Percentiles rank a stretch among this genome's conserved stretches.
phyloP scores from a whole-genome alignment of 2,888 invertebrate species.

The Galeopsomyia nigrocyanea region DNA sequence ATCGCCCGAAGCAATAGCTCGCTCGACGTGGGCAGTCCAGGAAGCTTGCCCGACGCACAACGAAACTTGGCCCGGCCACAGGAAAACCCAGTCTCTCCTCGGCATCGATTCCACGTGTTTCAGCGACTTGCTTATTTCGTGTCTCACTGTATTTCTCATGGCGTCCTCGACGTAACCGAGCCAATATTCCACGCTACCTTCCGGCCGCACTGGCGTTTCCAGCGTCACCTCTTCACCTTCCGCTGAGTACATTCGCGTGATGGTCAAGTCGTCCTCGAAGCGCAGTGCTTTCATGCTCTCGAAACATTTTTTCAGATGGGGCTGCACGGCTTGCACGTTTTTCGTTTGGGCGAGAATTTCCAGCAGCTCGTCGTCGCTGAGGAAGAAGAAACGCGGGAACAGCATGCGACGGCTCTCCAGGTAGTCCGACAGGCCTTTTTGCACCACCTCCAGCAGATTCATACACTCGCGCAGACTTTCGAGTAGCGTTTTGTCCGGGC shows the following conservation, averaged over 20 bases:
- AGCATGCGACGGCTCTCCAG: conserved; percentile 81
- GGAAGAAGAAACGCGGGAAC: conserved; percentile 85
- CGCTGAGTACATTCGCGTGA: conserved; percentile 82
- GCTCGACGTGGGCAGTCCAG: conserved; percentile 82
- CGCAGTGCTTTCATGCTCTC: conserved; percentile 82
- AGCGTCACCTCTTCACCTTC: conserved; percentile 82
- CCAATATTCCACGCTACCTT: conserved; percentile 84
- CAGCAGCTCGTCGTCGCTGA: conserved; percentile 86
- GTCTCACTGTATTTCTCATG: conserved; percentile 75
- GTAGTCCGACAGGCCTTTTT: conserved; percentile 83
- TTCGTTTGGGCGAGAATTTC: conserved; percentile 86
- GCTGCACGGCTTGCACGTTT: conserved; percentile 83
- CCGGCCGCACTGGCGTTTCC: conserved; percentile 77
- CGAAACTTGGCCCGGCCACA: conserved; percentile 86
- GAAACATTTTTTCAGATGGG: conserved; percentile 87
- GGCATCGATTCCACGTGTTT: conserved; percentile 66
- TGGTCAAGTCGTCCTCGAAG: conserved; percentile 79
- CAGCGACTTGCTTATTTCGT: conserved; percentile 67
- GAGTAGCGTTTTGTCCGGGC: conserved; percentile 76
- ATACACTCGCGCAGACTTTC: conserved; percentile 80
- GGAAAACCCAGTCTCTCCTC: conserved; percentile 78
- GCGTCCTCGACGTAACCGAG: conserved; percentile 77
- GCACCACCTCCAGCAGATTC: conserved; percentile 79
- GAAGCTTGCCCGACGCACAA: conserved; percentile 82
- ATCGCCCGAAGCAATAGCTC: conserved; percentile 72